Base-by-base conservation (phyloP, 2,113 vertebrate species). In the Ophiodon elongatus region DNA sequence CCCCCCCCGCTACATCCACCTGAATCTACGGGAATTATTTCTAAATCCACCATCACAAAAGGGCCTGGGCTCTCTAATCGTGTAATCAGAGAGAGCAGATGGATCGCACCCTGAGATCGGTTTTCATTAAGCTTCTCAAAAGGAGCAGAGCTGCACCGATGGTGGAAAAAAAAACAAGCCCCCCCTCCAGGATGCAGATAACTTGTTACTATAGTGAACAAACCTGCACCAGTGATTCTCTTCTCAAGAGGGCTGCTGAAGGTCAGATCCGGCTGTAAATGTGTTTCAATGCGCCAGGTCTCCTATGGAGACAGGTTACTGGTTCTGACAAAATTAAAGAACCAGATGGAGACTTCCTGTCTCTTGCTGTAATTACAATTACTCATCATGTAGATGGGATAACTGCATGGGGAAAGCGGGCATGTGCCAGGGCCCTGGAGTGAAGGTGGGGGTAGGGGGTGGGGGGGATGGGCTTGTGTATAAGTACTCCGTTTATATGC, bases 21-120 rank as follows among this genome's bases (percentile, higher is more conserved):
- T 45, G 43, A 13, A 52, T 65, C 45, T 25, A 52, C 8, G 60
- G 14, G 4, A 65, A 29, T 27, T 7, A 39, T 39, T 56, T 67
- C 8, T 33, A n/a, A n/a, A n/a, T 11, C 35, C 15, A 37, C 23
- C 27, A 39, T 65, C 39, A 47, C 57, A 60, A 72, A n/a, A 79
- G 72, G 54, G 65, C 59, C 65, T 74, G 70, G 62, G 50, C 33
- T 79, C 29, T 71, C 15, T 82, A 79, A 87, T 82, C 64, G 41
- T 68, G 79, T 87, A 33, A 85, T 47, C n/a, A 60, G 47, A 84
- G 39, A 84, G 43, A 66, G 67, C 82, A 88, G 82, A 85, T 88
- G 85, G 64, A 84, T 85, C 33, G 56, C 62, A 76, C 67, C 73
- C 71, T 47, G 6, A 63, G 54, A 78, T 69, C 64, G 39, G 25